phyloP scores from a whole-genome alignment of 2,797 vertebrate species.

The Rostrhamus sociabilis region DNA sequence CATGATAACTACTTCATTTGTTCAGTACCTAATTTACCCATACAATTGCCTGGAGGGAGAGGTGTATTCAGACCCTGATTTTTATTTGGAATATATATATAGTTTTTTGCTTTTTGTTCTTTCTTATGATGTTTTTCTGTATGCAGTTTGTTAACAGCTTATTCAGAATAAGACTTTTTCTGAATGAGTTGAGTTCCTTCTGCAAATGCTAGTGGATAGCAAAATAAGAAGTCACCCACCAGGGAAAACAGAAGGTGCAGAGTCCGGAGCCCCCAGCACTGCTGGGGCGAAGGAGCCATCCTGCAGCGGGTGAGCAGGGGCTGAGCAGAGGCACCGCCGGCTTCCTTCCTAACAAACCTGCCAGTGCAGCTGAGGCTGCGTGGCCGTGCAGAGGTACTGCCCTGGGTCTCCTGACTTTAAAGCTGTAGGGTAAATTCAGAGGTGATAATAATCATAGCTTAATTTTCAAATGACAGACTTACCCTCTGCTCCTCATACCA shows the following conservation, averaged over 20 bases:
- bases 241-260: neutral
- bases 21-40: slow-evolving; percentile 48
- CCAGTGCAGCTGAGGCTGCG: neutral
- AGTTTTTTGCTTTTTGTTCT: neutral
- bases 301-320: neutral
- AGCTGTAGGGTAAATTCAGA: neutral
- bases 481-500: neutral
- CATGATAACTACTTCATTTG: slow-evolving; percentile 31
- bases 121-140: neutral
- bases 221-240: neutral
- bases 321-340: accelerated
- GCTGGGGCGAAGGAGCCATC: neutral
- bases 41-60: slow-evolving; percentile 49
- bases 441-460: neutral
- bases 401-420: neutral
- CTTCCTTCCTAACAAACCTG: no score
- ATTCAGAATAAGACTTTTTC: neutral
- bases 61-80: neutral
- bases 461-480: neutral
- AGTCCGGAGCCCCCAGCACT: neutral
- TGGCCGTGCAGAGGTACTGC: neutral
- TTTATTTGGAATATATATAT: slow-evolving; percentile 23
- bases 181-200: neutral
- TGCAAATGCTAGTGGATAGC: neutral
- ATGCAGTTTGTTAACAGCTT: slow-evolving; percentile 13